Evolutionary conservation across 2,888 invertebrate species (phyloP).

Genomic region (Phrixothrix hirtus): DNA sequence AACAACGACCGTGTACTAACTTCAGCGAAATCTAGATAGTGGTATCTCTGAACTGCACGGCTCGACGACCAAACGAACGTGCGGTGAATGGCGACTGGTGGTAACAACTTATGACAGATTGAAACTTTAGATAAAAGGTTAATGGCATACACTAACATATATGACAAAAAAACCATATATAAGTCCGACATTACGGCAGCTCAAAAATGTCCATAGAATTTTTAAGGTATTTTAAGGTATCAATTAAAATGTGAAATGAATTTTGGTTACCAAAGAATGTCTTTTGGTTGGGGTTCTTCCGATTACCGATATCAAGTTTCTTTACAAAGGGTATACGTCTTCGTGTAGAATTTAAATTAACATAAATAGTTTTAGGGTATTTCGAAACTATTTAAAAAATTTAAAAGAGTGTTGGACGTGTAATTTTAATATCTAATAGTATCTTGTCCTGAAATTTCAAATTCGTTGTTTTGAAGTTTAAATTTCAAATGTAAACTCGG

Average conservation of each 20-base stretch:
- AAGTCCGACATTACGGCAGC: conserved; percentile 10
- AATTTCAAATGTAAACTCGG: no score
- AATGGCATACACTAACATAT: conserved; percentile 44
- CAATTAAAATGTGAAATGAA: conserved; percentile 1
- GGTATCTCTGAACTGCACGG: conserved; percentile 39
- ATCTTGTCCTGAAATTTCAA: no score
- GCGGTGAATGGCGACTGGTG: conserved; percentile 46
- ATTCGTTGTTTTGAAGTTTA: no score
- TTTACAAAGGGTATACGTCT: no score
- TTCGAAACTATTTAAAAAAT: background rate
- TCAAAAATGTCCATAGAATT: conserved; percentile 12
- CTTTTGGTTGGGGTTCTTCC: background rate
- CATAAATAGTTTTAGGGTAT: no score
- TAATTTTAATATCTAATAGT: no score
- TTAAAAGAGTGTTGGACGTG: conserved; percentile 7
- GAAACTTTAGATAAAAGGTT: conserved; percentile 45
- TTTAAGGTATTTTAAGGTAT: conserved; percentile 9
- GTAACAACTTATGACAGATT: conserved; percentile 44
- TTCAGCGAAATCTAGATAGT: conserved; percentile 34
- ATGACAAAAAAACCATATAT: conserved; percentile 40
- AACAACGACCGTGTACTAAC: conserved; percentile 27
- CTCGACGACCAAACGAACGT: conserved; percentile 42
- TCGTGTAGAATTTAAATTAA: no score
- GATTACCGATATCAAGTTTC: background rate
- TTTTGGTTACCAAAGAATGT: conserved; percentile 3